Percentiles rank a stretch among this genome's conserved stretches.
phyloP scores from a whole-genome alignment of 2,797 vertebrate species.

The Clarias fuscus region DNA sequence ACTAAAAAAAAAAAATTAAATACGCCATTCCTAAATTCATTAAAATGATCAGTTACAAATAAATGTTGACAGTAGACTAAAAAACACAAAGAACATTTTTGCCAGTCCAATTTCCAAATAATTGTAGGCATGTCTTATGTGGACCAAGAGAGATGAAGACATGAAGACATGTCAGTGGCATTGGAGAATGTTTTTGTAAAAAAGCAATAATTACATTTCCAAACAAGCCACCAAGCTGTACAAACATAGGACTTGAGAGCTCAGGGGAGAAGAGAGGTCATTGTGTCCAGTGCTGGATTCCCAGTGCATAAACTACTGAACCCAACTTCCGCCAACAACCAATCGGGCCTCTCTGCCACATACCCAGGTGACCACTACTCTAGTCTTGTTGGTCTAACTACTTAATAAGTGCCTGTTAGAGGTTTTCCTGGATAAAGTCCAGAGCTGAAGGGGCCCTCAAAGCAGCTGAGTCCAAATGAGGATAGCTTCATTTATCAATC shows the following conservation, averaged over 20 bases:
- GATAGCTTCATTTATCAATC: slow-evolving; percentile 82
- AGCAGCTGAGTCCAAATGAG: slow-evolving; percentile 67
- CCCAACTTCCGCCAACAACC: slow-evolving; percentile 51
- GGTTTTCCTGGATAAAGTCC: slow-evolving; percentile 96
- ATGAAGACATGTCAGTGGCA: slow-evolving; percentile 57
- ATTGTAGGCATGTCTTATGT: slow-evolving; percentile 4
- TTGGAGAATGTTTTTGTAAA: slow-evolving; percentile 63
- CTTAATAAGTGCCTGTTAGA: slow-evolving; percentile 84
- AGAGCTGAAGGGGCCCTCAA: slow-evolving; percentile 80
- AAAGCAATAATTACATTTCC: slow-evolving; percentile 66
- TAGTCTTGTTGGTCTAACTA: slow-evolving; percentile 77
- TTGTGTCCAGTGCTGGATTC: slow-evolving; percentile 57
- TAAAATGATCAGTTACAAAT: slow-evolving; percentile 1
- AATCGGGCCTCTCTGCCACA: slow-evolving; percentile 50
- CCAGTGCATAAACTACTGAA: slow-evolving; percentile 43
- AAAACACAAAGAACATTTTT: not conserved
- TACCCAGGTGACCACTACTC: slow-evolving; percentile 58
- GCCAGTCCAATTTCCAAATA: slow-evolving; percentile 17
- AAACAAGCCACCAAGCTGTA: slow-evolving; percentile 65
- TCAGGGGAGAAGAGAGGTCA: slow-evolving; percentile 59
- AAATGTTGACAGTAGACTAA: slow-evolving; percentile 25
- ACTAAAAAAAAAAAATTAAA: slow-evolving; percentile 33
- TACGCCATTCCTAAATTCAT: not conserved
- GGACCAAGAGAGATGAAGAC: slow-evolving; percentile 24
- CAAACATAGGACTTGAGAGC: slow-evolving; percentile 66